These are phyloP conservation scores for Stegodyphus dumicola DNA, from an alignment of 1,140 invertebrate species.

Conservation along the genomic window DNA sequence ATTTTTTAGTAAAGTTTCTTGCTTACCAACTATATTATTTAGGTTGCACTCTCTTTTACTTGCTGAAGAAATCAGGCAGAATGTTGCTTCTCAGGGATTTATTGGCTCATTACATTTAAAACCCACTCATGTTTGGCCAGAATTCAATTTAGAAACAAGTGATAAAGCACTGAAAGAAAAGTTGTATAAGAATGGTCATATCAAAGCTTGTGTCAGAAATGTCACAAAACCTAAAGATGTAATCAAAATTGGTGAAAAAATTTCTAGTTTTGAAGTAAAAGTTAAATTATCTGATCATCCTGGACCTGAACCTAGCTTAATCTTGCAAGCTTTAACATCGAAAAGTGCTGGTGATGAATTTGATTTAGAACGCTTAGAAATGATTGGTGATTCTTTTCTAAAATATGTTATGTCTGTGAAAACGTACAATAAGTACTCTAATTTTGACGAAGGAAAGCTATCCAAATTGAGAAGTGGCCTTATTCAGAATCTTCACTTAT, in stretches of 20 bases:
- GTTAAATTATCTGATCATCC: constrained; percentile 4
- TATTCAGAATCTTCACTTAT: constrained; percentile 85
- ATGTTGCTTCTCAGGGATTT: constrained; percentile 81
- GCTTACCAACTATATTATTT: constrained; percentile 94
- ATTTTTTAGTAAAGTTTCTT: constrained; percentile 95
- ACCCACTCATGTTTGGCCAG: constrained; percentile 78
- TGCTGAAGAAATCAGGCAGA: constrained; percentile 89
- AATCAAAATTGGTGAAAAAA: background rate
- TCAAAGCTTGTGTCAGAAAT: background rate
- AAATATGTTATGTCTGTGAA: constrained; percentile 83
- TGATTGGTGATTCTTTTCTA: constrained; percentile 88
- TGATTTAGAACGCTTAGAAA: constrained; percentile 85
- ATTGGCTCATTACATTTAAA: constrained; percentile 71
- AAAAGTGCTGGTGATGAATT: constrained; percentile 80
- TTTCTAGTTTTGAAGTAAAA: constrained; percentile 23
- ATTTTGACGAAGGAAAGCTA: constrained; percentile 80
- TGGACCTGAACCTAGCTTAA: constrained; percentile 66
- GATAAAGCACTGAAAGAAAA: constrained; percentile 29
- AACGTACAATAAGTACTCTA: constrained; percentile 77
- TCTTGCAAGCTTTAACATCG: constrained; percentile 77
- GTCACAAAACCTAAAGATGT: background rate
- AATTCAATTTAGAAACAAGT: constrained; percentile 36
- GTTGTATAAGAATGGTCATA: background rate
- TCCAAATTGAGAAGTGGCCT: constrained; percentile 80
- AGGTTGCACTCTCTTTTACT: constrained; percentile 91